A percentile compares a stretch with the other conserved stretches of the same genome.
These are phyloP conservation scores for Caenorhabditis tropicalis DNA, from an alignment of 1,140 invertebrate species.

Conservation along the genomic window DNA sequence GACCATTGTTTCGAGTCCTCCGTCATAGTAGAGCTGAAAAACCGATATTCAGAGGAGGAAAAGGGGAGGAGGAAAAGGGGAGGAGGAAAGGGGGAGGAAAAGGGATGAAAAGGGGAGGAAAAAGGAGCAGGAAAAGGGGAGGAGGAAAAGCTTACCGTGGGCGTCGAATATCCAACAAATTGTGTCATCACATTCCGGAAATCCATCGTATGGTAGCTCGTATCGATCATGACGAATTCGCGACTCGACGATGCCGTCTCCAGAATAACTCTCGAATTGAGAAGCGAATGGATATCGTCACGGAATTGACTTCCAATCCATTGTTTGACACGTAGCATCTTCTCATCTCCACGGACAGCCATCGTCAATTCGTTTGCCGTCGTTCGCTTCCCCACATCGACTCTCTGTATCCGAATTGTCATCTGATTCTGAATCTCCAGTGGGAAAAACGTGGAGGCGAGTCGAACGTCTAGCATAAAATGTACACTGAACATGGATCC, in stretches of 20 bases:
- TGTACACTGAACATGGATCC: background rate
- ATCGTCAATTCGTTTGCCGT: slow-evolving; percentile 11
- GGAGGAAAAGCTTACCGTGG: too few relatives aligned
- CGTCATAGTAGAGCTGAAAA: slow-evolving; percentile 51
- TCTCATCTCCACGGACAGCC: background rate
- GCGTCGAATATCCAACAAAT: background rate
- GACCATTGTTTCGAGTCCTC: background rate
- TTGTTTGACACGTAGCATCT: background rate
- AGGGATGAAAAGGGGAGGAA: too few relatives aligned
- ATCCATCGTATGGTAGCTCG: background rate
- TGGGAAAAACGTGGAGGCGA: background rate
- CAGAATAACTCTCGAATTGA: background rate
- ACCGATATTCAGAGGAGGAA: too few relatives aligned
- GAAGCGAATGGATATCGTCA: background rate
- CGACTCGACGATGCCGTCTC: background rate
- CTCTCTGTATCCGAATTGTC: background rate
- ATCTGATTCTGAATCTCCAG: background rate
- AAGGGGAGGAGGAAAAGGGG: too few relatives aligned
- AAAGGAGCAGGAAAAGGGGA: too few relatives aligned
- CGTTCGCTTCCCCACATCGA: background rate
- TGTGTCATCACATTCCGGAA: background rate
- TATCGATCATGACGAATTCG: background rate
- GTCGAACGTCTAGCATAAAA: slow-evolving; percentile 23
- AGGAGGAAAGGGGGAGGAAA: too few relatives aligned
- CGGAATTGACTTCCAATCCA: slow-evolving; percentile 3